phyloP scores from a whole-genome alignment of 2,113 vertebrate genomes.

The Malurus melanocephalus region DNA sequence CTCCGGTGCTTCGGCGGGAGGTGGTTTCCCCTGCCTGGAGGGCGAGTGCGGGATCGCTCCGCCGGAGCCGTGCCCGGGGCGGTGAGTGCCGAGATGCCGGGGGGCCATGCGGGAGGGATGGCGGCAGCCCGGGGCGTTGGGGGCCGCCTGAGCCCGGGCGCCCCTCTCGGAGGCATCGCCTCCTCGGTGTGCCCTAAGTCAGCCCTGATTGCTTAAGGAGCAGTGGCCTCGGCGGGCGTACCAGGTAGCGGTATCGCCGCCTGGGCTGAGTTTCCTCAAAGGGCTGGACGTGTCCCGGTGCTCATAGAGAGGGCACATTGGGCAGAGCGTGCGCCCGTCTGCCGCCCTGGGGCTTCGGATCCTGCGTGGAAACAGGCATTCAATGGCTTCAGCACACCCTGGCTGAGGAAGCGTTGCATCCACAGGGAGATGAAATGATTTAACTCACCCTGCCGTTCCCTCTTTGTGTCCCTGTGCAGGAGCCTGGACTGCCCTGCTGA shows the following conservation, averaged over 20 bases:
- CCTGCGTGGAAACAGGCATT: neutral
- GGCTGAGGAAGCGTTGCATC: neutral
- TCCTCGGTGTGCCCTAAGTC: neutral
- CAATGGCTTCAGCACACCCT: accelerated
- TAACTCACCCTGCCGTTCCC: neutral
- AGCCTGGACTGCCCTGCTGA: neutral
- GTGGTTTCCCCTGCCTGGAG: neutral
- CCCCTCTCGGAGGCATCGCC: neutral
- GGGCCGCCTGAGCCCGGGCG: neutral
- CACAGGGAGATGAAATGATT: neutral
- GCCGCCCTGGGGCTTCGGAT: neutral
- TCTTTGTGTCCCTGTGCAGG: neutral
- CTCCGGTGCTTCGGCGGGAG: neutral
- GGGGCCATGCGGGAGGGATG: neutral
- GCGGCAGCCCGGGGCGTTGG: neutral
- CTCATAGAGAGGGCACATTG: accelerated
- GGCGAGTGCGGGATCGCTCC: neutral
- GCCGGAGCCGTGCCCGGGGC: neutral
- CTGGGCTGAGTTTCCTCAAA: accelerated
- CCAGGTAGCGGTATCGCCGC: neutral
- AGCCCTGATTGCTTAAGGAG: neutral
- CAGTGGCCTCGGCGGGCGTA: neutral
- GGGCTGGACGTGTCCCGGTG: neutral
- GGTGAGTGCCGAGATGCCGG: neutral
- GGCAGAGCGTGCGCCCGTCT: neutral